These are phyloP conservation scores for Clupea harengus DNA, from an alignment of 2,113 vertebrate species.

Conservation along the genomic window DNA sequence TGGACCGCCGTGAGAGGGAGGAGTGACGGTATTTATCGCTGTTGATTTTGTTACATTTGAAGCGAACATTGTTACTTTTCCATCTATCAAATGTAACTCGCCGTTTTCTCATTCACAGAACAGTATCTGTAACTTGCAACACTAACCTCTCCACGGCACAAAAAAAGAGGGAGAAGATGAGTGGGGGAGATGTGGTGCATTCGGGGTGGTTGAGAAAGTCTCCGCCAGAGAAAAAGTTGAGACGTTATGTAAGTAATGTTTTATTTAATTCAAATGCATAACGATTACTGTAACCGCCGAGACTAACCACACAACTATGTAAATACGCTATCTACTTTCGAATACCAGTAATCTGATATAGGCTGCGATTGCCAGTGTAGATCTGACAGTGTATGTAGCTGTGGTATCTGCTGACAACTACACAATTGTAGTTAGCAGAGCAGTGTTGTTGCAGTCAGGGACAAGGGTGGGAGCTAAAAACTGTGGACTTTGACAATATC, in stretches of 20 bases:
- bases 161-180: constrained; percentile 72
- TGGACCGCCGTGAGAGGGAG: constrained; percentile 48
- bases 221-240: constrained; percentile 97
- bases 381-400: neutral
- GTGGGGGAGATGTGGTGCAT: constrained; percentile 91
- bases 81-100: neutral
- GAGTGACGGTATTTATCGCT: constrained; percentile 56
- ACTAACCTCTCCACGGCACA: constrained; percentile 47
- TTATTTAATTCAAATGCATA: constrained; percentile 40
- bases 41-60: constrained; percentile 15
- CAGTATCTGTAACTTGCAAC: constrained; percentile 38
- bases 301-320: constrained; percentile 8
- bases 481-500: constrained; percentile 11
- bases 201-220: constrained; percentile 96
- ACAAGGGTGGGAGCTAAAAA: constrained; percentile 2
- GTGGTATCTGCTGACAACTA: neutral
- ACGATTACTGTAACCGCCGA: neutral
- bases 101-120: constrained; percentile 47
- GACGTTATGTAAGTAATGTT: constrained; percentile 94
- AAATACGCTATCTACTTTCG: constrained; percentile 36
- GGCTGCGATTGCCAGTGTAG: neutral
- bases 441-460: neutral
- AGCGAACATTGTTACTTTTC: constrained; percentile 30
- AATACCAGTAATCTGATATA: neutral
- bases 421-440: constrained; percentile 14